Base-by-base conservation (phyloP, 1,140 invertebrate species). In the Himalopsyche phryganea region DNA sequence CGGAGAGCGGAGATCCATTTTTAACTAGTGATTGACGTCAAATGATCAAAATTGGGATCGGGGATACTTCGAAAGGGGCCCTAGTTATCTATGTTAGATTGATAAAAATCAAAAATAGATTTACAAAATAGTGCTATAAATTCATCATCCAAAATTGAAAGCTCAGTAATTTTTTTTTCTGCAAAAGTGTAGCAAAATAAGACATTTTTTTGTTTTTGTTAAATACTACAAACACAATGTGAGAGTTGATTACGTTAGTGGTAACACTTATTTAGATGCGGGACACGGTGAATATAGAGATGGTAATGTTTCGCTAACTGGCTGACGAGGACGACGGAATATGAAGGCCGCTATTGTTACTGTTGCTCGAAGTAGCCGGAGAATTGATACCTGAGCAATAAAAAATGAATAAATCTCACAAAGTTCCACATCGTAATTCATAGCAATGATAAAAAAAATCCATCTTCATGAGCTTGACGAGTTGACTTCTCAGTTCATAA, bases 271-370 rank as follows among this genome's bases (percentile, higher is more conserved):
- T 41, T 47, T 50, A 51, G 36, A 45, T 41, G 13, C 51, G 59
- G 32, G 58, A 51, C 48, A 60, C 18, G 35, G 59, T 48, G 20
- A 52, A 51, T 17, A 52, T 57, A 10, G 59, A 57, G 44, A 61
- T 52, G 5, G 54, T 54, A 19, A 63, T 17, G 57, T 59, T 57
- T 57, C 52, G 61, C 61, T 63, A 63, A 63, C 61, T 63, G 47
- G 50, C 40, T 23, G 60, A 45, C 13, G 60, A 48, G 13, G 60
- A 57, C 6, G 60, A 45, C 15, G 58, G 45, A 46, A 14, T 47
- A 19, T 60, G 58, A 36, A 36, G 47, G 42, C 18, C 20, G 44
- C 14, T 2, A 17, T 48, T 56, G 19, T 32, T 40, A 35, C 45
- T 54, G n/a, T 47, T 48, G 28, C 55, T 58, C 6, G 54, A 46